Conservation (phyloP, 2,113 vertebrate species). For the Camarhynchus parvulus region DNA sequence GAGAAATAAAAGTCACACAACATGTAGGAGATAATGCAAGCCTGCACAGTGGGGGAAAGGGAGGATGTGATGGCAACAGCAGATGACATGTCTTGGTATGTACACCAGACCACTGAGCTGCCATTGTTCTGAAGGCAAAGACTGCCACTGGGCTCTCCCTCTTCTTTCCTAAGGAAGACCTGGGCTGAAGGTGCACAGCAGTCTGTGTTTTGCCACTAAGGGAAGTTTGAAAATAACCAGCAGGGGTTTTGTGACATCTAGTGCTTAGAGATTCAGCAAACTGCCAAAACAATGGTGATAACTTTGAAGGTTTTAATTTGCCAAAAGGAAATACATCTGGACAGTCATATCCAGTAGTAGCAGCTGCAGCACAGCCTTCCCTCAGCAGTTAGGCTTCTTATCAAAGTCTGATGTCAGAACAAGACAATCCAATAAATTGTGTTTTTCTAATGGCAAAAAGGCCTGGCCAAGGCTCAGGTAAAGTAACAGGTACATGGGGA, state of each 20-base stretch:
- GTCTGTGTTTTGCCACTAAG: background rate
- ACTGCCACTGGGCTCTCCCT: background rate
- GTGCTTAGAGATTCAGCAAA: background rate
- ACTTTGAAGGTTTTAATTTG: background rate
- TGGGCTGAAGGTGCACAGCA: background rate
- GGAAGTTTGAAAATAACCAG: background rate
- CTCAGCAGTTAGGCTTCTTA: background rate
- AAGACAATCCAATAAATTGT: background rate
- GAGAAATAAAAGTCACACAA: background rate
- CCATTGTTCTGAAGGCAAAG: background rate
- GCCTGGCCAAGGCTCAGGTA: background rate
- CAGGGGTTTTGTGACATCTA: background rate
- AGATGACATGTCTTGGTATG: fast-evolving
- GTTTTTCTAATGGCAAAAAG: background rate
- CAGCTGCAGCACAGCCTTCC: background rate
- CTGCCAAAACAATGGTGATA: background rate
- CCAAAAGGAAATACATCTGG: background rate
- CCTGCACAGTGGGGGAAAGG: background rate
- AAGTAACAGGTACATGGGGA: background rate
- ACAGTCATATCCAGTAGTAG: background rate
- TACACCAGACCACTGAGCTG: background rate
- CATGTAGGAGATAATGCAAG: background rate
- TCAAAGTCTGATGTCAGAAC: background rate
- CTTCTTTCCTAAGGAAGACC: background rate
- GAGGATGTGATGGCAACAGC: background rate